phyloP scores from a whole-genome alignment of 2,888 invertebrate genomes.

The Ichneumoninae sp. region DNA sequence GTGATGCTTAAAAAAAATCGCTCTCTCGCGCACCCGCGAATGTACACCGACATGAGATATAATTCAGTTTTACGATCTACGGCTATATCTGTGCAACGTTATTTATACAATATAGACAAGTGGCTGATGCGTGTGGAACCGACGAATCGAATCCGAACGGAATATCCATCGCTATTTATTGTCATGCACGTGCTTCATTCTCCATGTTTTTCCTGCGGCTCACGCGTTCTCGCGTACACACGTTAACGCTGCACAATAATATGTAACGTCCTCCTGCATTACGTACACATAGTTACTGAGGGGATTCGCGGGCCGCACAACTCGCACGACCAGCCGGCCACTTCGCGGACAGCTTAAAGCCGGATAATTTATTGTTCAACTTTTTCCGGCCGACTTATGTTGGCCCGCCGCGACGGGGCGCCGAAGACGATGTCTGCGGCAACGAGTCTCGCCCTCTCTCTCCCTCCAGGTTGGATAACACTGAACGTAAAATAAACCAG shows the following conservation, averaged over 20 bases:
- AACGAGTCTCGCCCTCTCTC: slow-evolving; percentile 50
- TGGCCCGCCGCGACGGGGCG: slow-evolving; percentile 56
- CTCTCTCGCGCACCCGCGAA: slow-evolving; percentile 16
- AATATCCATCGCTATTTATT: slow-evolving; percentile 75
- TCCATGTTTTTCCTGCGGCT: slow-evolving; percentile 63
- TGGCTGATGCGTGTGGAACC: slow-evolving; percentile 62
- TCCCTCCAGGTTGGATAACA: slow-evolving; percentile 31
- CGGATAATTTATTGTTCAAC: slow-evolving; percentile 76
- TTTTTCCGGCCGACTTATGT: slow-evolving; percentile 73
- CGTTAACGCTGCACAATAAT: not conserved
- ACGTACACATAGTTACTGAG: slow-evolving; percentile 21
- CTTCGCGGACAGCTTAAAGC: slow-evolving; percentile 62
- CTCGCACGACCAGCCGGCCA: slow-evolving; percentile 36
- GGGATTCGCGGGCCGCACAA: slow-evolving; percentile 24
- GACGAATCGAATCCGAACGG: slow-evolving; percentile 64
- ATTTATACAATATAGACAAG: slow-evolving; percentile 67
- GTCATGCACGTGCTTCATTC: slow-evolving; percentile 60
- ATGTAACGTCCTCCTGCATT: not conserved
- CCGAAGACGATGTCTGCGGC: slow-evolving; percentile 58
- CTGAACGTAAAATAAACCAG: slow-evolving; percentile 68
- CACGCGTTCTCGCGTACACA: slow-evolving; percentile 25
- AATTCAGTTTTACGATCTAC: slow-evolving; percentile 75
- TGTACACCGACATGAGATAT: slow-evolving; percentile 60
- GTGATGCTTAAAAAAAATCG: not conserved
- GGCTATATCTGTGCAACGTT: slow-evolving; percentile 65